A percentile compares a stretch with the other conserved stretches of the same genome.
phyloP scores from a whole-genome alignment of 1,140 invertebrate species.

The Calephelis virginiensis region DNA sequence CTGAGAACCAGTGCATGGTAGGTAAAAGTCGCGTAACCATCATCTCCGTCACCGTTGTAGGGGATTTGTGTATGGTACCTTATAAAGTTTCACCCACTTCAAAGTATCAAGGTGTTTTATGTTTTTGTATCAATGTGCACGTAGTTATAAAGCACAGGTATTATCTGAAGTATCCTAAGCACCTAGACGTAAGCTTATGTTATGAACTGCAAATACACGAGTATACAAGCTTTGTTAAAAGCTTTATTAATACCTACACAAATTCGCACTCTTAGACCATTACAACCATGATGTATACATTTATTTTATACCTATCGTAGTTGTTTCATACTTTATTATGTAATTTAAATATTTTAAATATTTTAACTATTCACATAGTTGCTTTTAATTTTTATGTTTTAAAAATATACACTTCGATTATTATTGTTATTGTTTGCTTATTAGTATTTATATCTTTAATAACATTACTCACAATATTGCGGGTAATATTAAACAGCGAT shows the following conservation, averaged over 20 bases:
- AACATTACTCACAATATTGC: too few relatives aligned
- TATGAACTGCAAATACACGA: background rate
- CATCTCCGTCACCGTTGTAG: slow-evolving; percentile 45
- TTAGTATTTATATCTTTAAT: too few relatives aligned
- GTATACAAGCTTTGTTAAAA: slow-evolving; percentile 35
- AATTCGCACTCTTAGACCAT: slow-evolving; percentile 59
- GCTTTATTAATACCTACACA: slow-evolving; percentile 77
- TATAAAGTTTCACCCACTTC: slow-evolving; percentile 77
- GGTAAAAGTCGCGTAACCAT: slow-evolving; percentile 42
- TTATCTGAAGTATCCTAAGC: slow-evolving; percentile 37
- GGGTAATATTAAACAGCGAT: too few relatives aligned
- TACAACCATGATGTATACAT: background rate
- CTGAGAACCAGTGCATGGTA: slow-evolving; percentile 61
- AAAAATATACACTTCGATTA: too few relatives aligned
- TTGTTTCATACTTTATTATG: slow-evolving; percentile 28
- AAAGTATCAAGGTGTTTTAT: slow-evolving; percentile 56
- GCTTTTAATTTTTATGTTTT: too few relatives aligned
- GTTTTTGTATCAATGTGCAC: slow-evolving; percentile 60
- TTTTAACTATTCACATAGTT: too few relatives aligned
- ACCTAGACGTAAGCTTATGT: slow-evolving; percentile 28
- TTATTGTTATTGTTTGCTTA: too few relatives aligned
- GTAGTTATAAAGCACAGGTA: slow-evolving; percentile 51
- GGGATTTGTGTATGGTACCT: slow-evolving; percentile 77
- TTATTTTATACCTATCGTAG: slow-evolving; percentile 26
- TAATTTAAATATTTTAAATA: too few relatives aligned